Base-by-base conservation (phyloP, 2,888 invertebrate species). In the Thysanoteuthis rhombus region DNA sequence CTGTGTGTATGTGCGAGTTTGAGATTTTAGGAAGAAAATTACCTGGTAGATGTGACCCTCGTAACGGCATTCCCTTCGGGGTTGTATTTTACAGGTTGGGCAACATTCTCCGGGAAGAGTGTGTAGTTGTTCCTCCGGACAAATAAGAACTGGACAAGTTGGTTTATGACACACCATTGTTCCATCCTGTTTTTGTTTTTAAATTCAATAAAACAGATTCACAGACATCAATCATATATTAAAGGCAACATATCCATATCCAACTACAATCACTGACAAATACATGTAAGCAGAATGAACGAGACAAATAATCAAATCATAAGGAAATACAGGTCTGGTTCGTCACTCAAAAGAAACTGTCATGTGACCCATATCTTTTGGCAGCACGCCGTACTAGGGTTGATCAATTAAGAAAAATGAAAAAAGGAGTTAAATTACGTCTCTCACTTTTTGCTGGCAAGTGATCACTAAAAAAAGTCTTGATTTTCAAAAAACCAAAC, bases 111-210 rank as follows among this genome's bases (percentile, higher is more conserved):
- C 95, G 1, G 94, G 94, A 45, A 94, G 75, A 45, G 94, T 94
- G 45, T 95, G 92, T 47, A 95, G 94, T 45, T 96, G 95, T 19
- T 95, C 95, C 8, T 94, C 92, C 10, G 95, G 94, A 93, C 97
- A 97, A 52, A 95, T 94, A 38, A 96, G 94, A 28, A 95, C 94
- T n/a, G 96, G 96, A 93, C 97, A 97, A 28, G 95, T 95, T 28
- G 95, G 95, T 39, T 95, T 94, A 8, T 95, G 94, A 94, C 97
- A 97, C 8, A 96, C 94, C 22, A 95, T 95, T 0, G 96, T 96
- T 16, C 96, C 96, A 36, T 95, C 94, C 96, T 96, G 16, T 16
- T n/a, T 52, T 52, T 22, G 1, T 22, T 16, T n/a, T 6, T 52
- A 25, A 25, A 36, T n/a, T 8, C n/a, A 75, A 75, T 10, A 36